Percentiles rank a stretch among this genome's conserved stretches.
These are phyloP conservation scores for Scaptomyza parva DNA, from an alignment of 2,888 invertebrate genomes.

Conservation along the genomic window DNA sequence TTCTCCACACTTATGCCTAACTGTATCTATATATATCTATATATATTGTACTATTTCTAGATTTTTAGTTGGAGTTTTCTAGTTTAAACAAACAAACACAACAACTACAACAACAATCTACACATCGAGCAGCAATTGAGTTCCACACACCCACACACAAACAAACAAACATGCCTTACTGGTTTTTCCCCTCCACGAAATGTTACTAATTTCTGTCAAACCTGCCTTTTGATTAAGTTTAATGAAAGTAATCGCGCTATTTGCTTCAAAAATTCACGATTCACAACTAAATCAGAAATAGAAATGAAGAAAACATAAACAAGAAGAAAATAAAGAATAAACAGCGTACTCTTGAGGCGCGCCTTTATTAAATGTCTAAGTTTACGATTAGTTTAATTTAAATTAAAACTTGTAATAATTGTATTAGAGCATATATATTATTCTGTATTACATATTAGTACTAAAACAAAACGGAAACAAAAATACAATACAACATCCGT, in stretches of 20 bases:
- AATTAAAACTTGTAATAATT: conserved; percentile 63
- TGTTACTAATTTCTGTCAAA: conserved; percentile 67
- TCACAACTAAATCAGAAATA: conserved; percentile 22
- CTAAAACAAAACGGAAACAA: conserved; percentile 55
- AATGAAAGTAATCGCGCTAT: conserved; percentile 62
- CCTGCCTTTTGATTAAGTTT: conserved; percentile 54
- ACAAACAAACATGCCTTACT: conserved; percentile 34
- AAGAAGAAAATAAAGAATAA: no score
- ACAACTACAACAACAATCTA: conserved; percentile 32
- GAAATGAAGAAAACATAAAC: conserved; percentile 4
- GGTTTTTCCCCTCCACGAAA: conserved; percentile 24
- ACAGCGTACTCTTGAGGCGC: conserved; percentile 62
- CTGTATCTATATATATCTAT: conserved; percentile 50
- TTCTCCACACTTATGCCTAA: conserved; percentile 37
- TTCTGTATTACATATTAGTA: conserved; percentile 75
- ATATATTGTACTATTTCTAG: conserved; percentile 72
- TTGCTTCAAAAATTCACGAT: conserved; percentile 28
- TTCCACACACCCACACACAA: conserved; percentile 46
- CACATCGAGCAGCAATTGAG: conserved; percentile 56
- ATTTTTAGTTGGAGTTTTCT: conserved; percentile 67
- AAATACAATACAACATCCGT: conserved; percentile 5
- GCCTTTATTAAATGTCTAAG: conserved; percentile 74
- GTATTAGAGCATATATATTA: conserved; percentile 63
- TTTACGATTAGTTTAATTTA: conserved; percentile 74
- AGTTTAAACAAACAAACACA: conserved; percentile 47